These are phyloP conservation scores for Cephus pulcher DNA, from an alignment of 2,888 invertebrate genomes.

Conservation along the genomic window DNA sequence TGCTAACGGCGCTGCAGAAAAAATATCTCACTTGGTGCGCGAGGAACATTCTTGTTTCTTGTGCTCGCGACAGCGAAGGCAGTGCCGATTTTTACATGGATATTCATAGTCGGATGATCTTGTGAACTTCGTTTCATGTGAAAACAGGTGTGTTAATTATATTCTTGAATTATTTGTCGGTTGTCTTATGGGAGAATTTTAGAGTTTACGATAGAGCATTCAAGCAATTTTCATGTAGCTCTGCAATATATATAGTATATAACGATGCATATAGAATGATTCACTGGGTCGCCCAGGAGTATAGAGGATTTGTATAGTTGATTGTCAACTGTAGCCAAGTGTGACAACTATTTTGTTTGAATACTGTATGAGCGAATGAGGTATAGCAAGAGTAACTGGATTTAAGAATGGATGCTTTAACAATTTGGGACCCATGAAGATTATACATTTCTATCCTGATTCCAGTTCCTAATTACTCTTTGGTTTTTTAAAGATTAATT, in stretches of 20 bases:
- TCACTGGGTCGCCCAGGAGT: not conserved
- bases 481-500: constrained; percentile 29
- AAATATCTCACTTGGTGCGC: not conserved
- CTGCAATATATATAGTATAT: not conserved
- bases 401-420: constrained; percentile 12
- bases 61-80: not conserved
- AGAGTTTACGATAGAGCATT: not conserved
- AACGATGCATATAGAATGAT: not conserved
- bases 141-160: not conserved
- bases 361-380: constrained; percentile 11
- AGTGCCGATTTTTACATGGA: not conserved
- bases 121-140: not conserved
- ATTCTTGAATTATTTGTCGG: not conserved
- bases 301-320: not conserved
- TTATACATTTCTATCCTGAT: constrained; percentile 41
- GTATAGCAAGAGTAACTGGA: constrained; percentile 4
- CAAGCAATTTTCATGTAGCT: no score
- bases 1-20: not conserved
- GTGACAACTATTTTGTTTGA: constrained; percentile 1
- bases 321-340: not conserved
- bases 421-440: constrained; percentile 42
- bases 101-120: not conserved
- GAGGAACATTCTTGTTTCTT: no score
- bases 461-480: constrained; percentile 51
- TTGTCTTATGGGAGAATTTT: not conserved